Percentiles rank a stretch among this genome's conserved stretches.
These are phyloP conservation scores for Schizopygopsis malacanthus DNA, from an alignment of 2,797 vertebrate genomes.

Conservation along the genomic window DNA sequence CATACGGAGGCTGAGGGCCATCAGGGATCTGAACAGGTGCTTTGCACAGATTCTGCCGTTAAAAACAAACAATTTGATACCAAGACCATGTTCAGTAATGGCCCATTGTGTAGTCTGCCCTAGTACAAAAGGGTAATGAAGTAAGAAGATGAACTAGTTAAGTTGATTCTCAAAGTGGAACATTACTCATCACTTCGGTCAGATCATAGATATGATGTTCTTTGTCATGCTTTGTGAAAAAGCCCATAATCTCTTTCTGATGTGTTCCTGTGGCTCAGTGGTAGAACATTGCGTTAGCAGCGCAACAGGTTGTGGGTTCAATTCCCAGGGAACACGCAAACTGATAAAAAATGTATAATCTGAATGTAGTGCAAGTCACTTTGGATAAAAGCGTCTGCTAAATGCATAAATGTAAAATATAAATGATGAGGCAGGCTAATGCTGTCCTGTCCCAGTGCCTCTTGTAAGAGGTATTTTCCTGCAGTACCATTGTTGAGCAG, in stretches of 20 bases:
- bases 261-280: too few relatives aligned
- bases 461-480: constrained; percentile 11
- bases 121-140: neutral
- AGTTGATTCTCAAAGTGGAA: neutral
- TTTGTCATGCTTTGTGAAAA: constrained; percentile 29
- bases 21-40: constrained; percentile 96
- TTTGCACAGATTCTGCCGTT: neutral
- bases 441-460: constrained; percentile 6
- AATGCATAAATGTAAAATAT: too few relatives aligned
- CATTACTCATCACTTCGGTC: neutral
- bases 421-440: constrained; percentile 4
- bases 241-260: constrained; percentile 27
- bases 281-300: too few relatives aligned
- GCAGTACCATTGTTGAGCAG: constrained; percentile 3
- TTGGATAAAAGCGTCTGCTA: too few relatives aligned
- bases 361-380: too few relatives aligned
- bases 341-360: too few relatives aligned
- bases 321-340: too few relatives aligned
- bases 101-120: neutral
- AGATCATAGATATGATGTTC: constrained; percentile 22
- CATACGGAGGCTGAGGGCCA: constrained; percentile 93
- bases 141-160: neutral
- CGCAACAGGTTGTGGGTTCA: too few relatives aligned
- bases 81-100: neutral
- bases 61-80: constrained; percentile 8